Conservation (phyloP, 2,113 vertebrate genomes). For the Gavialis gangeticus region DNA sequence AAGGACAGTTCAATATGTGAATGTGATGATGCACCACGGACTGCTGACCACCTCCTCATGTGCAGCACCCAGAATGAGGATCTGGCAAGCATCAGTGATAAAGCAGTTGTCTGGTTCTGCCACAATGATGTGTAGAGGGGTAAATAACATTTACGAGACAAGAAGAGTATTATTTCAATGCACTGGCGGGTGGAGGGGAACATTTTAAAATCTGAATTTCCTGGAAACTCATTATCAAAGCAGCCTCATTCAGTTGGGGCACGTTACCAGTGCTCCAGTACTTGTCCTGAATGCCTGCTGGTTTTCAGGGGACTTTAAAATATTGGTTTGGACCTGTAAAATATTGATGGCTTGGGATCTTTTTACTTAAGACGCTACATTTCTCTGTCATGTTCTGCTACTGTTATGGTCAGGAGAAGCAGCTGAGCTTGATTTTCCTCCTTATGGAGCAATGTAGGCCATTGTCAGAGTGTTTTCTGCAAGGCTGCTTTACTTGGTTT, state of each 20-base stretch:
- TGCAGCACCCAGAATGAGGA: too few species aligned
- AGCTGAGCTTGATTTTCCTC: neutral
- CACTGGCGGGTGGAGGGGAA: too few species aligned
- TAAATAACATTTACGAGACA: too few species aligned
- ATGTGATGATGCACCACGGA: too few species aligned
- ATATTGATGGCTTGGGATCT: neutral
- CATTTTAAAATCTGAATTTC: neutral
- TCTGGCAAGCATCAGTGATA: too few species aligned
- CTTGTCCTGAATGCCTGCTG: neutral
- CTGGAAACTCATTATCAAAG: neutral
- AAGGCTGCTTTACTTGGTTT: neutral
- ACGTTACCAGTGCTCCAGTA: neutral
- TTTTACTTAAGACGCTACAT: neutral
- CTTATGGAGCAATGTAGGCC: rapidly evolving
- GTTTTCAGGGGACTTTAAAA: neutral
- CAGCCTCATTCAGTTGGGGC: neutral
- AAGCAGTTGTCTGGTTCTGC: too few species aligned
- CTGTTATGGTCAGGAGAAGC: neutral
- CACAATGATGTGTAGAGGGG: too few species aligned
- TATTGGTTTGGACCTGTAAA: neutral
- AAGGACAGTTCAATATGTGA: too few species aligned
- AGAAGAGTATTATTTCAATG: too few species aligned
- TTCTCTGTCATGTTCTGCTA: neutral
- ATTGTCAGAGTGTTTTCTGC: neutral
- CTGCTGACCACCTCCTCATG: too few species aligned